phyloP scores from a whole-genome alignment of 2,113 vertebrate species.

The Trinectes maculatus region DNA sequence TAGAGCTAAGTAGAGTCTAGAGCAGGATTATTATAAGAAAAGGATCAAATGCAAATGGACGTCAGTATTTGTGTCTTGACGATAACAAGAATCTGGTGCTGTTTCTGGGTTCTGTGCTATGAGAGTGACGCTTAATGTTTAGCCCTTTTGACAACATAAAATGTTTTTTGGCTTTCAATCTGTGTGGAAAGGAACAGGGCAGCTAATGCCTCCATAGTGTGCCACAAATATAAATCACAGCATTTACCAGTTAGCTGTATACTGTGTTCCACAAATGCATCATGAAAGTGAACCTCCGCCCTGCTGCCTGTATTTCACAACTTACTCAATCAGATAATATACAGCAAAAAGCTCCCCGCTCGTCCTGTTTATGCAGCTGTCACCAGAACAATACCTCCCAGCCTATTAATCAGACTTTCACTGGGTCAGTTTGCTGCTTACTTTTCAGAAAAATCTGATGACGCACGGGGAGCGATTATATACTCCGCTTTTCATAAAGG shows the following conservation, averaged over 20 bases:
- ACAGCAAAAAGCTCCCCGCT: constrained; percentile 33
- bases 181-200: constrained; percentile 2
- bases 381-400: constrained; percentile 44
- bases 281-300: constrained; percentile 42
- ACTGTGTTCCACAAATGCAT: constrained; percentile 25
- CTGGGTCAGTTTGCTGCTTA: constrained; percentile 72
- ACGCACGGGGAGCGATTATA: constrained; percentile 56
- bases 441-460: constrained; percentile 64
- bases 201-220: constrained; percentile 2
- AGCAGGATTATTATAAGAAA: constrained; percentile 39
- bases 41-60: constrained; percentile 49
- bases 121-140: constrained; percentile 40
- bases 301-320: constrained; percentile 37
- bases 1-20: constrained; percentile 30
- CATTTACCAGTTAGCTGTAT: constrained; percentile 22
- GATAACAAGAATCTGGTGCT: constrained; percentile 37
- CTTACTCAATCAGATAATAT: constrained; percentile 38
- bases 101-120: constrained; percentile 44
- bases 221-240: constrained; percentile 33
- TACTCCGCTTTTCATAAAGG: constrained; percentile 54
- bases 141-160: constrained; percentile 39
- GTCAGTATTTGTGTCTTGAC: constrained; percentile 34
- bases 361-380: constrained; percentile 53
- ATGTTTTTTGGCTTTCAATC: constrained; percentile 8
- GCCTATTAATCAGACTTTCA: constrained; percentile 62